phyloP scores from a whole-genome alignment of 1,140 invertebrate species.

The Delia radicum region DNA sequence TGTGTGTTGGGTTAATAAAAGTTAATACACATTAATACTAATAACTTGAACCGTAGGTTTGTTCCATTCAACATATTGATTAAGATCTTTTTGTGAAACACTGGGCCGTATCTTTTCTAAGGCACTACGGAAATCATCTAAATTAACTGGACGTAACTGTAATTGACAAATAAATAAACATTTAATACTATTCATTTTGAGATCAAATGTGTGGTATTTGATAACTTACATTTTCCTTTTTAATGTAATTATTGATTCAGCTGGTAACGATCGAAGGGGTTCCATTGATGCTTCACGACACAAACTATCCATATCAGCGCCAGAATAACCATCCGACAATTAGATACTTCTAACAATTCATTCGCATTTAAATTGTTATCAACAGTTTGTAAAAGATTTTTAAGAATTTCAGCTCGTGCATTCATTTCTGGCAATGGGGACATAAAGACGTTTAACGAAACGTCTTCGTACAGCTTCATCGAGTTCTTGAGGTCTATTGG shows the following conservation, averaged over 20 bases:
- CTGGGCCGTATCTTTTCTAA: conserved; percentile 78
- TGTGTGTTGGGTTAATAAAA: too few species aligned
- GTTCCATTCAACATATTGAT: conserved; percentile 84
- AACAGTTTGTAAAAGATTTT: conserved; percentile 72
- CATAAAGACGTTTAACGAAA: conserved; percentile 86
- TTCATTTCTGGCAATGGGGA: conserved; percentile 80
- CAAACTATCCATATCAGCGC: conserved; percentile 89
- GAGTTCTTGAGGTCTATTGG: conserved; percentile 92
- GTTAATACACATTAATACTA: too few species aligned
- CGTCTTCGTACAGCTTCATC: conserved; percentile 88
- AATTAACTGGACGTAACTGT: conserved; percentile 65
- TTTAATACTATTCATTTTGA: neutral
- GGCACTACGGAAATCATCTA: conserved; percentile 79
- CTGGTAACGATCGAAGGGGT: conserved; percentile 76
- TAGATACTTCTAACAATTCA: conserved; percentile 67
- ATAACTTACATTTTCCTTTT: conserved; percentile 37
- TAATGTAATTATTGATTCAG: conserved; percentile 67
- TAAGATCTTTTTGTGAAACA: conserved; percentile 79
- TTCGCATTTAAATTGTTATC: conserved; percentile 63
- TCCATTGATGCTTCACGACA: conserved; percentile 91
- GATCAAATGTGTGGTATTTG: neutral
- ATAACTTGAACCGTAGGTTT: conserved; percentile 74
- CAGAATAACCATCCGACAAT: conserved; percentile 83
- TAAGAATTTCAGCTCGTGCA: conserved; percentile 77
- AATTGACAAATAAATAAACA: neutral